Percentiles rank a stretch among this genome's conserved stretches.
Evolutionary conservation across 1,140 invertebrate species (phyloP).

Genomic region (Plectrocnemia conspersa): DNA sequence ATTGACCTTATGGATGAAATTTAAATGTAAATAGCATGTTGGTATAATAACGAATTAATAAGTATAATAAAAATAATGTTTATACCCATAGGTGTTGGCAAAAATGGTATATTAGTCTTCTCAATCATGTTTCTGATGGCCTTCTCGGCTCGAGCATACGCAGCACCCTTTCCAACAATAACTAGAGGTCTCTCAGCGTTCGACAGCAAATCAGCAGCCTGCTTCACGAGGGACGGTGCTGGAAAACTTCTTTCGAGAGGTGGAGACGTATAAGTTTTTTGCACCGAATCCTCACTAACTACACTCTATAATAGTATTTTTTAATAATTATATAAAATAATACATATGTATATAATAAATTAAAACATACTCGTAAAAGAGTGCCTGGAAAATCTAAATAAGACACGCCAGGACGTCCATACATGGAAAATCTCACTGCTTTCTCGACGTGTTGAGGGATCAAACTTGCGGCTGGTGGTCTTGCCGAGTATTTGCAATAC

Average conservation of each 20-base stretch:
- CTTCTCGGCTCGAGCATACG: conserved; percentile 74
- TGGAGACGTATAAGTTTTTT: conserved; percentile 46
- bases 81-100: conserved; percentile 90
- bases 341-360: neutral
- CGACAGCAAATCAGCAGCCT: conserved; percentile 65
- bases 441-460: conserved; percentile 92
- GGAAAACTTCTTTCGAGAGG: conserved; percentile 66
- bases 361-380: conserved; percentile 40
- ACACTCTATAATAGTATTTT: conserved; percentile 27
- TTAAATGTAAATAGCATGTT: too few species aligned
- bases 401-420: conserved; percentile 80
- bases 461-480: conserved; percentile 73
- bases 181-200: conserved; percentile 77
- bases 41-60: too few species aligned
- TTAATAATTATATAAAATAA: neutral
- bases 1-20: too few species aligned
- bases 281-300: conserved; percentile 24
- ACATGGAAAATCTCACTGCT: conserved; percentile 76
- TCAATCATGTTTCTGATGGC: conserved; percentile 65
- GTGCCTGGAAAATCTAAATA: conserved; percentile 89
- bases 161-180: conserved; percentile 91
- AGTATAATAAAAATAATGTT: too few species aligned
- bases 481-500: conserved; percentile 86
- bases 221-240: conserved; percentile 58
- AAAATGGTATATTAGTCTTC: conserved; percentile 73